These are phyloP conservation scores for Campylomormyrus numenius DNA, from an alignment of 2,113 vertebrate genomes.

Conservation along the genomic window DNA sequence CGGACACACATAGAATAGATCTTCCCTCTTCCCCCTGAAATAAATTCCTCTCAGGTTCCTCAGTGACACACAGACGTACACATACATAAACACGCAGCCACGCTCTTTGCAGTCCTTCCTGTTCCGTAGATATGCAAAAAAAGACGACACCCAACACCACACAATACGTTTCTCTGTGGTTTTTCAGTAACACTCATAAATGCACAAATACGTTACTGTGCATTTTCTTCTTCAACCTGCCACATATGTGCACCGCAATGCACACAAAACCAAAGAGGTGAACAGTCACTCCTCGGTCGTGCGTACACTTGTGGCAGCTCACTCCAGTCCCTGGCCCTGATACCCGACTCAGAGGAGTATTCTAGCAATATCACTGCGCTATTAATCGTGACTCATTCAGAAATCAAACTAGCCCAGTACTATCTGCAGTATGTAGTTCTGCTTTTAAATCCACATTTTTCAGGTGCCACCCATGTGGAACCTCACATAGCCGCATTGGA, in stretches of 20 bases:
- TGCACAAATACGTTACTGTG: neutral
- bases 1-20: neutral
- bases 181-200: neutral
- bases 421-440: conserved; percentile 35
- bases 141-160: neutral
- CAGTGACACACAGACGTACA: neutral
- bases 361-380: neutral
- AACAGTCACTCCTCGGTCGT: neutral
- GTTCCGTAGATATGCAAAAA: neutral
- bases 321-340: neutral
- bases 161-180: neutral
- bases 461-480: neutral
- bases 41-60: neutral
- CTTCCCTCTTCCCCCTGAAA: neutral
- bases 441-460: neutral
- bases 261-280: neutral
- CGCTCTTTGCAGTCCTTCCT: neutral
- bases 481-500: neutral
- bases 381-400: neutral
- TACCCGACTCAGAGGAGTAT: neutral
- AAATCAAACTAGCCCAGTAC: conserved; percentile 25
- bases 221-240: neutral
- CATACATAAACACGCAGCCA: neutral
- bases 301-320: neutral
- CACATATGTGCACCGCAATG: neutral